These are phyloP conservation scores for Vipera latastei DNA, from an alignment of 2,797 vertebrate species.

Conservation along the genomic window DNA sequence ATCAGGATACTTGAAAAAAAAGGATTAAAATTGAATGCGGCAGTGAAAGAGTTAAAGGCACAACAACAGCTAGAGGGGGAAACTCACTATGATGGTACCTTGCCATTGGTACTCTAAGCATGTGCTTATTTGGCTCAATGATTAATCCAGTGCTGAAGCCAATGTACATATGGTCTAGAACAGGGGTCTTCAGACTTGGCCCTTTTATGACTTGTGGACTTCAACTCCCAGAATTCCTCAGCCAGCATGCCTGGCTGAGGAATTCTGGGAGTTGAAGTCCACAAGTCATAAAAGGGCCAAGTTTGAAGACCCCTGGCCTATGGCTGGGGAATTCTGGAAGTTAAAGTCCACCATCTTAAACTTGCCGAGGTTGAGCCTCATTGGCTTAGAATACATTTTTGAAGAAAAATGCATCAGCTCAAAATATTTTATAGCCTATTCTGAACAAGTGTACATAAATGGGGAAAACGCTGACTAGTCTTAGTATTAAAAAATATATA, in stretches of 20 bases:
- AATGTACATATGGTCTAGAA: neutral
- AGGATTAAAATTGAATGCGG: neutral
- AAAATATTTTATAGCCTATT: slow-evolving; percentile 1
- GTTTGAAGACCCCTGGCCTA: too few species aligned
- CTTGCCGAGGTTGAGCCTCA: neutral
- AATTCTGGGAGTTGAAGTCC: too few species aligned
- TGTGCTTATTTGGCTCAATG: neutral
- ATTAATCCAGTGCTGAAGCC: neutral
- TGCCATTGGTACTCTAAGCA: neutral
- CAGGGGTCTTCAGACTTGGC: too few species aligned
- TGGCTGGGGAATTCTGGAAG: neutral
- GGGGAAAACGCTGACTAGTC: neutral
- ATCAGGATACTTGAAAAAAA: neutral
- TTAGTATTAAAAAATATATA: neutral
- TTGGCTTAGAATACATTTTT: neutral
- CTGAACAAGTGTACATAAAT: neutral
- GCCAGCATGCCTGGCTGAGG: too few species aligned
- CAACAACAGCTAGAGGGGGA: neutral
- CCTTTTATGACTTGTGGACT: too few species aligned
- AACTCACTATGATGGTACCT: neutral
- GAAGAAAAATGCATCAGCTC: neutral
- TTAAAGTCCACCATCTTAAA: neutral
- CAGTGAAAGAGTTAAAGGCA: neutral
- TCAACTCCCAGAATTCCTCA: too few species aligned
- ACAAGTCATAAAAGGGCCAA: too few species aligned